Conservation (phyloP, 1,140 invertebrate genomes). For the Nymphalis io region DNA sequence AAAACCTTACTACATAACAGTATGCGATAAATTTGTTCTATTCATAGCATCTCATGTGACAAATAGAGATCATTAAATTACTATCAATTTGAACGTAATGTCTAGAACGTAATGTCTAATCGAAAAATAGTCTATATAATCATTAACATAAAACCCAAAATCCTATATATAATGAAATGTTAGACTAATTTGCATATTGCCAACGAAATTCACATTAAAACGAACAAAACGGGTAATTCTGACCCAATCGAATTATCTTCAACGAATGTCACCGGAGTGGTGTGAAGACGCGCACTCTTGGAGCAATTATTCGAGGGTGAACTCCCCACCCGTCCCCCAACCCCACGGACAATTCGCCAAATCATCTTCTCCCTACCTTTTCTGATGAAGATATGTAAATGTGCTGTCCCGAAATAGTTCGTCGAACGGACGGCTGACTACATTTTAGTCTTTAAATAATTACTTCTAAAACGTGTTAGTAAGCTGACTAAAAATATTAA, state of each 20-base stretch:
- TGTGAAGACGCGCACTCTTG: constrained; percentile 73
- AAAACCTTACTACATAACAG: neutral
- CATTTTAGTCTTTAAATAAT: constrained; percentile 18
- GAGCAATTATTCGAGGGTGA: constrained; percentile 59
- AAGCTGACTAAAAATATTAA: too few relatives aligned
- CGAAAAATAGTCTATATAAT: constrained; percentile 24
- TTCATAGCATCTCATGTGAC: constrained; percentile 15
- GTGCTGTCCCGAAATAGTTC: constrained; percentile 56
- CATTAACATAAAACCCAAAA: constrained; percentile 28
- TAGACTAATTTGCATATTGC: constrained; percentile 45
- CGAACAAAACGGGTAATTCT: constrained; percentile 54
- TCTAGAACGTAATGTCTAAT: neutral
- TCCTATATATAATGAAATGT: constrained; percentile 24
- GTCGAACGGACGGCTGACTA: constrained; percentile 21
- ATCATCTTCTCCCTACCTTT: constrained; percentile 75
- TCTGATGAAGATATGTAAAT: constrained; percentile 75
- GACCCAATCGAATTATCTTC: constrained; percentile 71
- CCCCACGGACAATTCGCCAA: constrained; percentile 57
- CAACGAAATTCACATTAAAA: constrained; percentile 51
- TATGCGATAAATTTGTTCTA: neutral
- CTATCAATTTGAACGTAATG: constrained; percentile 12
- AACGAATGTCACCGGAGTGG: constrained; percentile 63
- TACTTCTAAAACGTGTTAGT: neutral
- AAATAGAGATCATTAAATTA: constrained; percentile 24
- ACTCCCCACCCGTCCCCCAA: constrained; percentile 24